These are phyloP conservation scores for Sterrhoptilus dennistouni DNA, from an alignment of 2,113 vertebrate species.

Conservation along the genomic window DNA sequence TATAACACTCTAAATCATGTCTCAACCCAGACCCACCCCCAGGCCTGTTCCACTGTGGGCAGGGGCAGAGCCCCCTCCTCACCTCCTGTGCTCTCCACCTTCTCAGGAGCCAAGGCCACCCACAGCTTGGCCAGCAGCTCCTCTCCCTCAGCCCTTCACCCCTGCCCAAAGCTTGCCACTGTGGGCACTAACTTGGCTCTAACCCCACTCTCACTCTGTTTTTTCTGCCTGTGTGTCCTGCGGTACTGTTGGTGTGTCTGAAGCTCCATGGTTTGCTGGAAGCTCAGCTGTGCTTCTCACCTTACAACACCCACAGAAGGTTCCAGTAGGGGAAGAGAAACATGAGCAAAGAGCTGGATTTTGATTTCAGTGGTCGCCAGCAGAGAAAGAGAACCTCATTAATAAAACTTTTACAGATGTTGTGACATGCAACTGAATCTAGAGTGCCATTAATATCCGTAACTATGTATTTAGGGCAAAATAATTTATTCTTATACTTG, in stretches of 20 bases:
- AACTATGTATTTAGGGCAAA: not conserved
- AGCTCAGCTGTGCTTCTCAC: not conserved
- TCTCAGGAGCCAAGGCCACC: not conserved
- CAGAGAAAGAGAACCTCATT: not conserved
- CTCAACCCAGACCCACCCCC: not conserved
- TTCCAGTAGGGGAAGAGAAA: not conserved
- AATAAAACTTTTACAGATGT: not conserved
- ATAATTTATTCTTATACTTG: not conserved
- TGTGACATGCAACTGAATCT: not conserved
- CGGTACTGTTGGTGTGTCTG: not conserved
- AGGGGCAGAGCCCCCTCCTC: not conserved
- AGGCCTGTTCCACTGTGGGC: accelerated
- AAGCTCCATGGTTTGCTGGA: not conserved
- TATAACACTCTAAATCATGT: not conserved
- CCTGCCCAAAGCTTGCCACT: not conserved
- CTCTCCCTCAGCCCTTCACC: not conserved
- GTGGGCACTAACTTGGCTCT: not conserved
- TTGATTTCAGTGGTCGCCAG: not conserved
- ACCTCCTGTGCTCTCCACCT: not conserved
- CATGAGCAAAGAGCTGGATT: not conserved
- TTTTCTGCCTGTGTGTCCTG: not conserved
- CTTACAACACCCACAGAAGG: not conserved
- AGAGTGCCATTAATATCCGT: not conserved
- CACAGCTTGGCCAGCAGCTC: not conserved
- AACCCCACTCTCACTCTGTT: too few relatives aligned